Percentiles rank a stretch among this genome's conserved stretches.
Evolutionary conservation across 2,888 invertebrate species (phyloP).

Genomic region (Ichneumon xanthorius): DNA sequence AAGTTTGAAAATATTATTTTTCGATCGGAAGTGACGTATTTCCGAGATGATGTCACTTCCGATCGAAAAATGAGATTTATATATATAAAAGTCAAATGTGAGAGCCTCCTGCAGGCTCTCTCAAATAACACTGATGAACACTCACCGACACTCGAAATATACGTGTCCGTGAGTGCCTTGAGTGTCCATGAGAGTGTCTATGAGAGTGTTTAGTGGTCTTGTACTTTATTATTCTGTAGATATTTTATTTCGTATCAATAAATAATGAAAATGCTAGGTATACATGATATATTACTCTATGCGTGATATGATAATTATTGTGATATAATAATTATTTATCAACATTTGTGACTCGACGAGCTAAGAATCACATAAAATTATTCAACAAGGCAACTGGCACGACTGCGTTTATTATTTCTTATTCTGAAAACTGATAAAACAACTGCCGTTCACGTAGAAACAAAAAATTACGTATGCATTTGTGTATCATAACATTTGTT

Average conservation of each 20-base stretch:
- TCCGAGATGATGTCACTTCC: too few relatives aligned
- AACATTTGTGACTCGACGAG: slow-evolving; percentile 39
- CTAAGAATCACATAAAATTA: slow-evolving; percentile 55
- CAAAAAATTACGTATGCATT: slow-evolving; percentile 30
- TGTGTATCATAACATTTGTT: slow-evolving; percentile 7
- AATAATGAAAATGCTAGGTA: slow-evolving; percentile 76
- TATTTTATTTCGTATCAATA: slow-evolving; percentile 76
- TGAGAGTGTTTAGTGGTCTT: background rate
- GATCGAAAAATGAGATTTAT: too few relatives aligned
- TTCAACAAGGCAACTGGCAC: slow-evolving; percentile 64
- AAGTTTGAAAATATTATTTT: too few relatives aligned
- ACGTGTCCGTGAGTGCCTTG: too few relatives aligned
- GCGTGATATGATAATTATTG: slow-evolving; percentile 35
- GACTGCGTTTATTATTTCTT: slow-evolving; percentile 50
- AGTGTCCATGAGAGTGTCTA: too few relatives aligned
- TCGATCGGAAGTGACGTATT: too few relatives aligned
- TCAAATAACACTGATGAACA: too few relatives aligned
- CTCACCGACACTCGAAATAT: too few relatives aligned
- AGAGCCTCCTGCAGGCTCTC: too few relatives aligned
- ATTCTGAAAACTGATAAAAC: slow-evolving; percentile 14
- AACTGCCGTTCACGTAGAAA: slow-evolving; percentile 49
- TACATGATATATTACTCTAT: slow-evolving; percentile 57
- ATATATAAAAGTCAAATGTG: too few relatives aligned
- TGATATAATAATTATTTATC: too few relatives aligned
- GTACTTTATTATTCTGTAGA: slow-evolving; percentile 16